Evolutionary conservation across 1,140 invertebrate species (phyloP), one percentile per base, ranked within the genome.

Genomic region (Drosophila tsacasi): DNA sequence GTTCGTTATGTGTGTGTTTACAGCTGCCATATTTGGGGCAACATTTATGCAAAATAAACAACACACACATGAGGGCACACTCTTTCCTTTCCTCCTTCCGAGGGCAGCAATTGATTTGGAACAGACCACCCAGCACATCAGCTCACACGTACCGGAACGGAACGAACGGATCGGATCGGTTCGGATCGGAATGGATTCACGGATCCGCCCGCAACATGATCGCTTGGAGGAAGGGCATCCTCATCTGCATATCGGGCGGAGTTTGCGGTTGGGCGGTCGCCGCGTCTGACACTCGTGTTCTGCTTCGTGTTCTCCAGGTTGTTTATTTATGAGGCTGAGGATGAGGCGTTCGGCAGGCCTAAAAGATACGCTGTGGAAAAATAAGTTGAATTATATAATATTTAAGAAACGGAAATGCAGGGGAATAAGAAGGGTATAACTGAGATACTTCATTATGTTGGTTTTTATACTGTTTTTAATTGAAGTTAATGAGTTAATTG

Each of bases 1-100:
- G 64, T 69, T 81, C 84, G 81, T 76, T 84, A 79, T 90, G 81
- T 90, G 23, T 49, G 46, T 49, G 85, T 90, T 90, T 90, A 90
- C 85, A 90, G 85, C 85, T 90, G 85, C 85, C 83, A 90, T 90
- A 90, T 90, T 90, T 90, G 85, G 85, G 85, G 85, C 85, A 90
- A 90, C 85, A 90, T 90, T 90, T 90, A 90, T 90, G 85, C 85
- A 90, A 90, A 90, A 90, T 85, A 90, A 90, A 90, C 85, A 89
- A 72, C 59, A 35, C 57, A 66, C 59, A 27, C 59, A 35, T 23
- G 55, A 66, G 39, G 35, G 52, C 60, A 21, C 5, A n/a, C 54
- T 25, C 19, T 17, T 55, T 17, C 52, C 46, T 68, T 78, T 54
- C 76, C 55, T 79, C 76, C 76, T 78, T 71, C 55, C 60, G 66